A percentile compares a stretch with the other conserved stretches of the same genome.
These are phyloP conservation scores for Agriopis aurantiaria DNA, from an alignment of 2,888 invertebrate genomes.

Conservation along the genomic window DNA sequence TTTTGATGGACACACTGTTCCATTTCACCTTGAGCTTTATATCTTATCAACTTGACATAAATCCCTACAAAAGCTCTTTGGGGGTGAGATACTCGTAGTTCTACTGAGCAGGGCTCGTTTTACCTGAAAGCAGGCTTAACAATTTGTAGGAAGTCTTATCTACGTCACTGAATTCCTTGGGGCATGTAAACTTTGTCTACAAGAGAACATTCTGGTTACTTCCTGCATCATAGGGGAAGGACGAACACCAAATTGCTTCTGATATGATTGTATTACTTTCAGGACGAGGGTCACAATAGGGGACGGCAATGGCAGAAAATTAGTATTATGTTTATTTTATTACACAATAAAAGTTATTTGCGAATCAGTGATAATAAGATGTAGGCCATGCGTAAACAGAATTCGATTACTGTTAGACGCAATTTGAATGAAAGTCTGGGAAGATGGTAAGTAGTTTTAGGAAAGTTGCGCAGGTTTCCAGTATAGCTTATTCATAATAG, in stretches of 20 bases:
- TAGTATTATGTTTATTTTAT: conserved; percentile 37
- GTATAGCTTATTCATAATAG: no score
- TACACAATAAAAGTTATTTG: conserved; percentile 26
- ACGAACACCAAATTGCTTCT: conserved; percentile 30
- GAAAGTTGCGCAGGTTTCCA: not conserved
- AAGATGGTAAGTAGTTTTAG: not conserved
- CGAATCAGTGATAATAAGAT: conserved; percentile 24
- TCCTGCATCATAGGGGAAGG: conserved; percentile 33
- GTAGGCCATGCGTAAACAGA: conserved; percentile 13
- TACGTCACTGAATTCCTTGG: conserved; percentile 24
- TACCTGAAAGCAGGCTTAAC: conserved; percentile 36
- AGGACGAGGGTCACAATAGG: conserved; percentile 33
- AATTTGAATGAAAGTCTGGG: conserved; percentile 11
- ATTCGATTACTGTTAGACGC: conserved; percentile 15
- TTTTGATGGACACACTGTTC: not conserved
- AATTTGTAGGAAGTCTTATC: conserved; percentile 40
- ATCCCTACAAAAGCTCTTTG: conserved; percentile 24
- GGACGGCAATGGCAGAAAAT: conserved; percentile 30
- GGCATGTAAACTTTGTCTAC: conserved; percentile 28
- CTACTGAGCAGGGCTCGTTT: conserved; percentile 28
- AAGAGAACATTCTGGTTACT: conserved; percentile 27
- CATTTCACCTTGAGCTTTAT: conserved; percentile 7
- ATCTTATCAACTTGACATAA: conserved; percentile 25
- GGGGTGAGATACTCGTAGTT: conserved; percentile 27
- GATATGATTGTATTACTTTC: conserved; percentile 34